A percentile compares a stretch with the other conserved stretches of the same genome.
Evolutionary conservation across 2,797 vertebrate species (phyloP).

Genomic region (Poecilia wingei): DNA sequence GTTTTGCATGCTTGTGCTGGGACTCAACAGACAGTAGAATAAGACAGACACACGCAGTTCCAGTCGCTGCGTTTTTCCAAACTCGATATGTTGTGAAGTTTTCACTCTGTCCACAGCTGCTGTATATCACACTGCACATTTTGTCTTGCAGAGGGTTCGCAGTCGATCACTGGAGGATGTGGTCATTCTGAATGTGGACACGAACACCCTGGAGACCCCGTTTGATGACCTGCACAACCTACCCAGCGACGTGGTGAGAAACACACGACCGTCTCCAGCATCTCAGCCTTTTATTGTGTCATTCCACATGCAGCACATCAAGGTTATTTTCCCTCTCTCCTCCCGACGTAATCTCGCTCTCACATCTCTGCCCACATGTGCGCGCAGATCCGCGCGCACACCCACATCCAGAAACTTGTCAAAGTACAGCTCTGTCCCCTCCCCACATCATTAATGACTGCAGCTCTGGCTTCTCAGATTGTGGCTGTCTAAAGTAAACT

Average conservation of each 20-base stretch:
- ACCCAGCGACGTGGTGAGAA: slow-evolving; percentile 94
- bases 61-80: background rate
- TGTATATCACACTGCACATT: slow-evolving; percentile 6
- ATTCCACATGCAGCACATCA: slow-evolving; percentile 35
- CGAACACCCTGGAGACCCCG: slow-evolving; percentile 93
- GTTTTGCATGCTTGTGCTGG: background rate
- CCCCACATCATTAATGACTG: slow-evolving; percentile 81
- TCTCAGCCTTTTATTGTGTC: slow-evolving; percentile 40
- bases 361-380: slow-evolving; percentile 1
- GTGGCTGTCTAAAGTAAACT: slow-evolving; percentile 83
- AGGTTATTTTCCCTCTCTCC: slow-evolving; percentile 26
- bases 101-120: background rate
- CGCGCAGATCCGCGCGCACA: slow-evolving; percentile 13
- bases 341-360: slow-evolving; percentile 18
- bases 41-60: background rate
- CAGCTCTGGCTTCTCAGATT: slow-evolving; percentile 80
- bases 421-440: slow-evolving; percentile 66
- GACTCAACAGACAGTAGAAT: slow-evolving; percentile 1
- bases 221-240: slow-evolving; percentile 93
- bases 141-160: slow-evolving; percentile 85
- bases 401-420: slow-evolving; percentile 63
- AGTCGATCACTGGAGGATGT: slow-evolving; percentile 94
- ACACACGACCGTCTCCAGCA: slow-evolving; percentile 4
- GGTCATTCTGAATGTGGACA: slow-evolving; percentile 96
- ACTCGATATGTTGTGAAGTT: background rate